Conservation (phyloP, 2,888 invertebrate species). For the Apocheima hispidaria region DNA sequence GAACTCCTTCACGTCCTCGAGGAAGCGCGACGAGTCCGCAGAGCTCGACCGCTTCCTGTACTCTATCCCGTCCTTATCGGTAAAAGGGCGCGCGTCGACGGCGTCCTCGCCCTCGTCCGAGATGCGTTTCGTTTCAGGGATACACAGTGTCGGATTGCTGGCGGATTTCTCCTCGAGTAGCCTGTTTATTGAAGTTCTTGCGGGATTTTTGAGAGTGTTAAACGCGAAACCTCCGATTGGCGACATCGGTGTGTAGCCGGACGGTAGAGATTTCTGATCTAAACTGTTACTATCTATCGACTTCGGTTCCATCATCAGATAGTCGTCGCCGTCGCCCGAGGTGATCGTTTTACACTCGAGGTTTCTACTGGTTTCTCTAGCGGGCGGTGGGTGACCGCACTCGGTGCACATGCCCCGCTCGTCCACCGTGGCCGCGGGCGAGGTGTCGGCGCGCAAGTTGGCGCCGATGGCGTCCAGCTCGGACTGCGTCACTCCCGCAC, state of each 20-base stretch:
- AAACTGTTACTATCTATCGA: conserved; percentile 56
- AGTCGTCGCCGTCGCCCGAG: conserved; percentile 86
- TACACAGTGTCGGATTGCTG: conserved; percentile 89
- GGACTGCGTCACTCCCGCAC: conserved; percentile 84
- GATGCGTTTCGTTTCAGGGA: conserved; percentile 54
- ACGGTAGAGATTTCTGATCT: conserved; percentile 56
- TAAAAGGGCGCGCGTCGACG: conserved; percentile 36
- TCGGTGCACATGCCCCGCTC: conserved; percentile 82
- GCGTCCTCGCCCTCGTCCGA: conserved; percentile 8
- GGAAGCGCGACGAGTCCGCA: conserved; percentile 90
- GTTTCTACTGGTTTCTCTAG: conserved; percentile 14
- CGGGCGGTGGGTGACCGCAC: conserved; percentile 85
- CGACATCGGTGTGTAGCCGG: conserved; percentile 92
- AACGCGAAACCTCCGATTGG: conserved; percentile 85
- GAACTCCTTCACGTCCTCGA: conserved; percentile 87
- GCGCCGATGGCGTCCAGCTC: conserved; percentile 78
- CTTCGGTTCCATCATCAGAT: conserved; percentile 89
- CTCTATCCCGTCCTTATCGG: conserved; percentile 51
- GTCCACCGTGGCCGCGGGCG: conserved; percentile 30
- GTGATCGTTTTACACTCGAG: not conserved
- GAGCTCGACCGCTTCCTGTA: conserved; percentile 89
- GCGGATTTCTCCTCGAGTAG: conserved; percentile 87
- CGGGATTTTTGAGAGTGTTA: conserved; percentile 69
- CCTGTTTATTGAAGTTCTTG: conserved; percentile 61
- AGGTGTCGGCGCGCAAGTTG: conserved; percentile 62